phyloP scores from a whole-genome alignment of 2,113 vertebrate species.

The Mustela lutreola region DNA sequence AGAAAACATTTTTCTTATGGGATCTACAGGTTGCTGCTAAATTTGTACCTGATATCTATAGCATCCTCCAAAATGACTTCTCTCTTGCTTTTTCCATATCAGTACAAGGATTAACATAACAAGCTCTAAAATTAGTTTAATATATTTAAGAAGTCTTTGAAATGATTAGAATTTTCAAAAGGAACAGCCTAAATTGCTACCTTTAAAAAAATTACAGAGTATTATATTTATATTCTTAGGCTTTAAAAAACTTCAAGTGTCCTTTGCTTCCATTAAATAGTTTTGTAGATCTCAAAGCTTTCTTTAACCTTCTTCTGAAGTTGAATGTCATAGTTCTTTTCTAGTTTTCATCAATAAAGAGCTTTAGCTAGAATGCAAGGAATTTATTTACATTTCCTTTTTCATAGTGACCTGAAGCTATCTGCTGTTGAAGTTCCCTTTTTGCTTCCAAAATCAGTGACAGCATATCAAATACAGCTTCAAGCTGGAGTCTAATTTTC shows the following conservation, averaged over 20 bases:
- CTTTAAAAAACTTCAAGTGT: neutral
- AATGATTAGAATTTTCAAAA: slow-evolving; percentile 55
- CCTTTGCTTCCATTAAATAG: neutral
- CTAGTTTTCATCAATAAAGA: slow-evolving; percentile 34
- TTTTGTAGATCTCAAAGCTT: neutral
- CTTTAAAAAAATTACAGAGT: neutral
- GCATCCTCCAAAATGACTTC: slow-evolving; percentile 4
- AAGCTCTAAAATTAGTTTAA: slow-evolving; percentile 57
- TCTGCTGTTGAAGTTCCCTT: neutral
- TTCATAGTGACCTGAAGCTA: slow-evolving; percentile 29
- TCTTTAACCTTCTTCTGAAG: neutral
- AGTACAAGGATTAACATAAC: neutral
- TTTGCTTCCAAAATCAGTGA: neutral
- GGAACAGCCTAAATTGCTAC: neutral
- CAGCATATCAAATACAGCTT: neutral
- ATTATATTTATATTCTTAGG: neutral
- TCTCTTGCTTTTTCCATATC: neutral
- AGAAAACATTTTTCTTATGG: slow-evolving; percentile 17
- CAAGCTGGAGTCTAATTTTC: neutral
- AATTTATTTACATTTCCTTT: slow-evolving; percentile 11
- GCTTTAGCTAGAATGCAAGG: neutral
- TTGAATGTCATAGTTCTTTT: neutral
- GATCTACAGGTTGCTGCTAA: neutral
- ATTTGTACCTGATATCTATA: neutral
- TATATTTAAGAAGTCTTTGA: slow-evolving; percentile 5